Conservation (phyloP, 37 sponge, comb jelly and placozoan genomes). For the Tethya wilhelma region DNA sequence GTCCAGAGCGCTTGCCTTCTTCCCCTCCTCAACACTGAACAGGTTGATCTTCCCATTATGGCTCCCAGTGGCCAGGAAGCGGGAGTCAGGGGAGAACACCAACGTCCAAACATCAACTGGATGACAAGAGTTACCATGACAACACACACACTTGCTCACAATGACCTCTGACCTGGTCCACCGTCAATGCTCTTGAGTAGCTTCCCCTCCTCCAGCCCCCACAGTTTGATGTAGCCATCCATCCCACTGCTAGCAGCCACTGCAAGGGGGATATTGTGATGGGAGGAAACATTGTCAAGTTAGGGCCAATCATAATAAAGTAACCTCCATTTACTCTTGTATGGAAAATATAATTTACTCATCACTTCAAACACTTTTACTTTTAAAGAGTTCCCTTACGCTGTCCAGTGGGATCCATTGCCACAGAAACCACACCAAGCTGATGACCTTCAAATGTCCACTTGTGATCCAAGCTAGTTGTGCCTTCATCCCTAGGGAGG, state of each 20-base stretch:
- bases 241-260: slow-evolving; percentile 97
- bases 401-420: slow-evolving; percentile 76
- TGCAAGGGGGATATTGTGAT: background rate
- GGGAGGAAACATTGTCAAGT: background rate
- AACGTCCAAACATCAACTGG: slow-evolving; percentile 96
- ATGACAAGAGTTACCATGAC: background rate
- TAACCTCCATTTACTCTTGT: no score
- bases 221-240: slow-evolving; percentile 88
- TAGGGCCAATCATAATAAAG: background rate
- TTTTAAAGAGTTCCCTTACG: slow-evolving; percentile 22
- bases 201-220: slow-evolving; percentile 91
- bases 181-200: slow-evolving; percentile 88
- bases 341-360: background rate
- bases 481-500: slow-evolving; percentile 65
- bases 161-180: slow-evolving; percentile 67
- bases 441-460: slow-evolving; percentile 95
- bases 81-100: slow-evolving; percentile 84
- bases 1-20: slow-evolving; percentile 81
- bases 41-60: slow-evolving; percentile 94
- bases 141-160: slow-evolving; percentile 1
- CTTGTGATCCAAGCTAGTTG: slow-evolving; percentile 65
- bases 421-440: slow-evolving; percentile 97
- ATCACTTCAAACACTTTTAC: background rate
- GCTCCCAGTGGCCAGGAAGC: slow-evolving; percentile 92
- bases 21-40: slow-evolving; percentile 87